Percentiles rank a stretch among this genome's conserved stretches.
Evolutionary conservation across 2,888 invertebrate genomes (phyloP).

Genomic region (Diploptera punctata): DNA sequence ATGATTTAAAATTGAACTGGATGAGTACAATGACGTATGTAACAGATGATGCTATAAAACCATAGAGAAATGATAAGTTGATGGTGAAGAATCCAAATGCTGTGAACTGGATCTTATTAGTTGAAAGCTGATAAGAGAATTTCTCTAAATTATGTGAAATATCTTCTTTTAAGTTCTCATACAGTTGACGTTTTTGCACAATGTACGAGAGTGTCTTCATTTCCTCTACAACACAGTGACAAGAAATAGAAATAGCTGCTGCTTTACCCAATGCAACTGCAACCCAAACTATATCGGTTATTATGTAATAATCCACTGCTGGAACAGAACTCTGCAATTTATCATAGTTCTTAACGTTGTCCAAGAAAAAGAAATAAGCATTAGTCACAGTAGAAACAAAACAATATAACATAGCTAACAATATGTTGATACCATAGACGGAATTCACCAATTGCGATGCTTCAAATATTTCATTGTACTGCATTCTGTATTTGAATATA

Average conservation of each 20-base stretch:
- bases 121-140: not conserved
- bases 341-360: not conserved
- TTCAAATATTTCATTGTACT: not conserved
- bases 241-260: not conserved
- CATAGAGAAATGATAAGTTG: not conserved
- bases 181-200: not conserved
- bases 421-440: not conserved
- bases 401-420: not conserved
- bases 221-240: not conserved
- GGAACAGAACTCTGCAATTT: not conserved
- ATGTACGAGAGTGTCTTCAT: not conserved
- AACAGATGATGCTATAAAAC: not conserved
- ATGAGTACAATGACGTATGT: not conserved
- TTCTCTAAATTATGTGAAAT: not conserved
- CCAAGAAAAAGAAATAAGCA: not conserved
- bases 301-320: not conserved
- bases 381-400: not conserved
- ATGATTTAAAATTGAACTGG: not conserved
- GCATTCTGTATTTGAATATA: not conserved
- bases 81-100: slow-evolving; percentile 9
- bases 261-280: not conserved
- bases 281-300: not conserved
- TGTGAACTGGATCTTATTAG: not conserved
- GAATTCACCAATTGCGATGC: not conserved
- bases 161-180: not conserved